Conservation (phyloP, 2,797 vertebrate species). For the Anas capensis region DNA sequence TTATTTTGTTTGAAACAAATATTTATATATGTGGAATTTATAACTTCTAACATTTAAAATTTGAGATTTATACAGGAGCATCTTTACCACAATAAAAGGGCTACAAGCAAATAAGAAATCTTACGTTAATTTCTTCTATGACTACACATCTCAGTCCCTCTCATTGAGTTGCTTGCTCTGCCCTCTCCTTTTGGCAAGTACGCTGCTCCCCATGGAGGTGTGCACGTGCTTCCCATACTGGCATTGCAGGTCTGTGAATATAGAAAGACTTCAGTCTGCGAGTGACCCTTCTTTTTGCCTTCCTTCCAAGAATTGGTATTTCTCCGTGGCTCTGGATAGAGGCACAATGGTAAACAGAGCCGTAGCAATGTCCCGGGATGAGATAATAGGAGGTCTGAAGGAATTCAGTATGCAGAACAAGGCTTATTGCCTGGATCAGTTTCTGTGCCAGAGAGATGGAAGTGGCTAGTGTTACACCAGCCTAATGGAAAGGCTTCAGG, state of each 20-base stretch:
- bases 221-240: fast-evolving
- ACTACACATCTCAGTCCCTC: not conserved
- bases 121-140: not conserved
- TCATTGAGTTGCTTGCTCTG: not conserved
- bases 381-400: not conserved
- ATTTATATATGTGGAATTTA: not conserved
- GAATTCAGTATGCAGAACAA: not conserved
- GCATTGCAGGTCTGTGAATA: not conserved
- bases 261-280: not conserved
- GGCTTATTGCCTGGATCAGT: not conserved
- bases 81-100: not conserved
- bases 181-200: not conserved
- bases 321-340: not conserved
- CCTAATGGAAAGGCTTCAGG: not conserved
- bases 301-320: not conserved
- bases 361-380: fast-evolving
- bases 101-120: not conserved
- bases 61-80: not conserved
- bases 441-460: not conserved
- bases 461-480: not conserved
- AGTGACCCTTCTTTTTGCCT: not conserved
- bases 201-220: not conserved
- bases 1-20: not conserved
- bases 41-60: not conserved
- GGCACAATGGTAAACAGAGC: not conserved